Evolutionary conservation across 2,797 vertebrate species (phyloP).

Genomic region (Triplophysa yarkandensis): DNA sequence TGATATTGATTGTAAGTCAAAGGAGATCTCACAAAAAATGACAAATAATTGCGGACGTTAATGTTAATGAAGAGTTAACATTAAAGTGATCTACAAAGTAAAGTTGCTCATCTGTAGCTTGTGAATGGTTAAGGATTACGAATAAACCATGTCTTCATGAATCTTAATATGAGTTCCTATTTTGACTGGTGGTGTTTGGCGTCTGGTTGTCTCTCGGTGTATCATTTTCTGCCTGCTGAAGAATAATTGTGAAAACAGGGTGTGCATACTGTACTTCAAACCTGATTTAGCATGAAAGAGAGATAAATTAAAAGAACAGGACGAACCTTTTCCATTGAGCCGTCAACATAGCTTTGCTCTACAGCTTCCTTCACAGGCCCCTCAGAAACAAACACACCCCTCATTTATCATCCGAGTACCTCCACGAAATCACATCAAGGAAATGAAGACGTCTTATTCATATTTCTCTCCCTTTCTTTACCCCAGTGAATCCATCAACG

Average conservation of each 20-base stretch:
- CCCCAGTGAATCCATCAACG: slow-evolving; percentile 15
- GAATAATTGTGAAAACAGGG: background rate
- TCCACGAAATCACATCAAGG: background rate
- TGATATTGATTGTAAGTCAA: too few species aligned
- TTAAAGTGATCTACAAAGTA: background rate
- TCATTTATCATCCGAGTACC: slow-evolving; percentile 5
- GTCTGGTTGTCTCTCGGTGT: background rate
- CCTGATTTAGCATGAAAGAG: background rate
- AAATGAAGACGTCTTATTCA: slow-evolving; percentile 40
- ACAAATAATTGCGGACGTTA: too few species aligned
- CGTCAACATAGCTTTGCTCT: slow-evolving; percentile 1
- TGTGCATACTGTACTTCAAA: background rate
- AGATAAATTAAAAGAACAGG: slow-evolving; percentile 7
- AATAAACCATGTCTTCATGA: background rate
- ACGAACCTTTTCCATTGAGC: background rate
- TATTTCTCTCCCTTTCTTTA: slow-evolving; percentile 28
- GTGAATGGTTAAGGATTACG: background rate
- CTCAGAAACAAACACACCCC: slow-evolving; percentile 9
- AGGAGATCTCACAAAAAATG: too few species aligned
- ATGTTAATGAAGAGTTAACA: background rate
- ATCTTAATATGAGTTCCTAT: background rate
- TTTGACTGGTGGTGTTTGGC: background rate
- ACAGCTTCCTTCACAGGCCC: slow-evolving; percentile 9
- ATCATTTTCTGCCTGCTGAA: background rate
- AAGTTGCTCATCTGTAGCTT: background rate